phyloP scores from a whole-genome alignment of 2,113 vertebrate species.

The Cyanoderma ruficeps region DNA sequence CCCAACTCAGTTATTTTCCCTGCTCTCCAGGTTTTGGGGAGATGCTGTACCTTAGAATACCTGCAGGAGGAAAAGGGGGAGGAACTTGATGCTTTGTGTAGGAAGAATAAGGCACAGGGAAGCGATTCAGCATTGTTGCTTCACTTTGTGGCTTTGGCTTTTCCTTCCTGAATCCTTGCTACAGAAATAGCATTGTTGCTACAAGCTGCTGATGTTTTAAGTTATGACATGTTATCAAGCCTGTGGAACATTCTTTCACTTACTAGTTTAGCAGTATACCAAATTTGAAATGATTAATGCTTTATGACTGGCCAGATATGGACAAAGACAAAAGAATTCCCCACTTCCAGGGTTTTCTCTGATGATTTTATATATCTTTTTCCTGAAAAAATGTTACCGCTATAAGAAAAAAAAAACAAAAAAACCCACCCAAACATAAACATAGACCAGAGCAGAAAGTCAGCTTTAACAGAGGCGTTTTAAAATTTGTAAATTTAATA shows the following conservation, averaged over 20 bases:
- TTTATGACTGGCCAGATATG: background rate
- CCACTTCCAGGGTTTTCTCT: background rate
- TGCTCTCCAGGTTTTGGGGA: background rate
- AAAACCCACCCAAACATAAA: fast-evolving
- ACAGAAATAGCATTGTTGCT: background rate
- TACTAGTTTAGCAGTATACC: background rate
- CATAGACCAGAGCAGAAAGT: background rate
- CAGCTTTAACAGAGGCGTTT: background rate
- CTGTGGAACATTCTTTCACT: background rate
- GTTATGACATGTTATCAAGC: background rate
- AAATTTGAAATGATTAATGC: background rate
- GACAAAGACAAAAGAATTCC: background rate
- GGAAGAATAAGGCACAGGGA: background rate
- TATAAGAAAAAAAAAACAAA: background rate
- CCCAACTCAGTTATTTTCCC: background rate
- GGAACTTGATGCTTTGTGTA: background rate
- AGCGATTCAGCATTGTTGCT: background rate
- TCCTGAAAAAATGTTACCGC: background rate
- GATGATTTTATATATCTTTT: background rate
- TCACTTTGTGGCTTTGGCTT: background rate
- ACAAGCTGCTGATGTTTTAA: background rate
- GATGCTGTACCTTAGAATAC: background rate
- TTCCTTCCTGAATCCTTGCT: background rate
- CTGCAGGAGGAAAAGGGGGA: background rate
- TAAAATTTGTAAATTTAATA: background rate